Conservation (phyloP, 2,888 invertebrate genomes). For the Tanypteryx hageni region DNA sequence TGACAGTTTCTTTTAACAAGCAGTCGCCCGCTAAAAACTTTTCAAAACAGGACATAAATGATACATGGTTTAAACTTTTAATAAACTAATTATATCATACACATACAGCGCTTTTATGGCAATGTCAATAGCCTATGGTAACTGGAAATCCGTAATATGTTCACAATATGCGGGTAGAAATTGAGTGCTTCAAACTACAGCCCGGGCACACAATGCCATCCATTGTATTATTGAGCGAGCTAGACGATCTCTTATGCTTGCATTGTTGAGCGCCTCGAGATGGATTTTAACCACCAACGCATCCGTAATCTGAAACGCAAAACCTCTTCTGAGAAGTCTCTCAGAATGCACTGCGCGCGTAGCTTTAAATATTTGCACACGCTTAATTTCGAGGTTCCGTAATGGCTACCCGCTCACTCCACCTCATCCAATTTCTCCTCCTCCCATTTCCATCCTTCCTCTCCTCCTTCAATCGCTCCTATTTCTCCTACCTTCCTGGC, state of each 20-base stretch:
- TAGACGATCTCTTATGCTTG: neutral
- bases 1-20: no score
- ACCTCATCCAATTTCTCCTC: neutral
- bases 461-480: neutral
- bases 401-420: neutral
- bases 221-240: slow-evolving; percentile 3
- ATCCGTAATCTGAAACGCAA: neutral
- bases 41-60: no score
- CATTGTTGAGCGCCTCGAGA: neutral
- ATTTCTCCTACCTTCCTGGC: neutral
- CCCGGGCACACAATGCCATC: neutral
- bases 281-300: neutral
- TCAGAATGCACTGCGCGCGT: neutral
- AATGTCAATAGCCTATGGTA: neutral
- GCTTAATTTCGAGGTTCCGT: neutral
- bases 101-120: neutral
- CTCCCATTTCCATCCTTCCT: neutral
- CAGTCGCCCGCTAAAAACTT: neutral
- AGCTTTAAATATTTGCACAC: slow-evolving; percentile 43
- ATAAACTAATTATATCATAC: neutral
- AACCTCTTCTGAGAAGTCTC: neutral
- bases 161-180: neutral
- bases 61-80: no score
- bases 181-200: neutral
- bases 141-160: neutral